Conservation (phyloP, 2,888 invertebrate species). For the Sphaerophoria taeniata region DNA sequence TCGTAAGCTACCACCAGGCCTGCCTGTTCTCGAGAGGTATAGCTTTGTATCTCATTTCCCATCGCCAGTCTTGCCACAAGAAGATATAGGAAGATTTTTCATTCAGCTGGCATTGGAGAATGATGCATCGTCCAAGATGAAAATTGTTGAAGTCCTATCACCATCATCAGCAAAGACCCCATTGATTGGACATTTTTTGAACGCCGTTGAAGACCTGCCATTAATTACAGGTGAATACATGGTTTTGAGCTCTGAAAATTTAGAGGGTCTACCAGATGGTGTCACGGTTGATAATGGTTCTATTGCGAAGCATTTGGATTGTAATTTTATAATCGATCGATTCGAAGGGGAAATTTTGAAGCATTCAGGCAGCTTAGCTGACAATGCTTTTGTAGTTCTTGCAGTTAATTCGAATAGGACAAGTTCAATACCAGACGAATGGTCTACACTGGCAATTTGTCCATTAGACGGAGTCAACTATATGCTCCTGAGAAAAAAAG, state of each 20-base stretch:
- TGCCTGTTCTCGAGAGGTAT: constrained; percentile 89
- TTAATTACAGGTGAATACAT: constrained; percentile 86
- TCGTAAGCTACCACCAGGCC: constrained; percentile 86
- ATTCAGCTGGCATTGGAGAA: constrained; percentile 90
- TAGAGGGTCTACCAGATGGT: constrained; percentile 77
- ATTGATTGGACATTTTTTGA: constrained; percentile 84
- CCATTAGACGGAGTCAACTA: constrained; percentile 27
- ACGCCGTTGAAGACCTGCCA: constrained; percentile 86
- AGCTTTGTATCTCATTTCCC: constrained; percentile 86
- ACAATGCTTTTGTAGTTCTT: constrained; percentile 21
- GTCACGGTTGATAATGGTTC: constrained; percentile 86
- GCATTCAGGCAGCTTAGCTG: constrained; percentile 82
- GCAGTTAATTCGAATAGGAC: constrained; percentile 1
- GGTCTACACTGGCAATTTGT: constrained; percentile 28
- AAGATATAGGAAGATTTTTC: constrained; percentile 84
- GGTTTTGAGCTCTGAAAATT: constrained; percentile 80
- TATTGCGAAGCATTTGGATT: constrained; percentile 78
- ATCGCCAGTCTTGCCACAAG: constrained; percentile 73
- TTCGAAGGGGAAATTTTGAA: constrained; percentile 59
- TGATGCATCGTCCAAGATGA: constrained; percentile 85
- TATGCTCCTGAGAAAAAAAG: constrained; percentile 26
- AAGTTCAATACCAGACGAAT: not conserved
- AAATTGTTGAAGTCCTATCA: constrained; percentile 83
- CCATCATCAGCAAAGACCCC: constrained; percentile 81
- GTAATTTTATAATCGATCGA: constrained; percentile 74